Evolutionary conservation across 2,113 vertebrate species (phyloP).

Genomic region (Leptosomus discolor): DNA sequence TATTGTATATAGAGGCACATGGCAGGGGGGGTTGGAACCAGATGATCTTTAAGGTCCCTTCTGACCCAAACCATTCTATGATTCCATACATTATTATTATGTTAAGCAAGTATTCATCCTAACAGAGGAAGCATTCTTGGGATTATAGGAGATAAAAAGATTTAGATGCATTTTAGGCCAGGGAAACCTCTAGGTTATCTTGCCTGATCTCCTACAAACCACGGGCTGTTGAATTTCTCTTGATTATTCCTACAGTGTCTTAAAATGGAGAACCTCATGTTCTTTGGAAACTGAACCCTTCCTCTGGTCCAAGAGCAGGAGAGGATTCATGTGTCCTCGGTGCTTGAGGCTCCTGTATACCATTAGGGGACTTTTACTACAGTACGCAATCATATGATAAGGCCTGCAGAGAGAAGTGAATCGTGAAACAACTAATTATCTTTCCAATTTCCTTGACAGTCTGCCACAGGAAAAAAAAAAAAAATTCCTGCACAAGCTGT

Average conservation of each 20-base stretch:
- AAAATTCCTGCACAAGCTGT: neutral
- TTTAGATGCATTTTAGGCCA: neutral
- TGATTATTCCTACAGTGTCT: neutral
- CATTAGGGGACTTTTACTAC: neutral
- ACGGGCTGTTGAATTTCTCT: neutral
- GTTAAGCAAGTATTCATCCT: neutral
- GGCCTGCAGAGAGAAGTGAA: neutral
- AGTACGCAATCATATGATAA: neutral
- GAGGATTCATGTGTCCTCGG: neutral
- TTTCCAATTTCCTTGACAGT: neutral
- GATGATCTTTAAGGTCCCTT: neutral
- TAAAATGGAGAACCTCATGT: neutral
- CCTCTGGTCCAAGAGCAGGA: neutral
- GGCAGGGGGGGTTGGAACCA: neutral
- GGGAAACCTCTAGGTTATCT: neutral
- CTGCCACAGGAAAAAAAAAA: neutral
- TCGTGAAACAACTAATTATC: neutral
- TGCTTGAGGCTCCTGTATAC: neutral
- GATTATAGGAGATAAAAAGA: neutral
- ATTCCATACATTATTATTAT: neutral
- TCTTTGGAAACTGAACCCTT: neutral
- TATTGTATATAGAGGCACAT: neutral
- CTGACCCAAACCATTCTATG: neutral
- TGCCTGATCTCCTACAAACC: neutral
- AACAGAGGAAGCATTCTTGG: neutral